These are phyloP conservation scores for Heliopora coerulea DNA, from an alignment of 92 coral and sea anemone species.

Conservation along the genomic window DNA sequence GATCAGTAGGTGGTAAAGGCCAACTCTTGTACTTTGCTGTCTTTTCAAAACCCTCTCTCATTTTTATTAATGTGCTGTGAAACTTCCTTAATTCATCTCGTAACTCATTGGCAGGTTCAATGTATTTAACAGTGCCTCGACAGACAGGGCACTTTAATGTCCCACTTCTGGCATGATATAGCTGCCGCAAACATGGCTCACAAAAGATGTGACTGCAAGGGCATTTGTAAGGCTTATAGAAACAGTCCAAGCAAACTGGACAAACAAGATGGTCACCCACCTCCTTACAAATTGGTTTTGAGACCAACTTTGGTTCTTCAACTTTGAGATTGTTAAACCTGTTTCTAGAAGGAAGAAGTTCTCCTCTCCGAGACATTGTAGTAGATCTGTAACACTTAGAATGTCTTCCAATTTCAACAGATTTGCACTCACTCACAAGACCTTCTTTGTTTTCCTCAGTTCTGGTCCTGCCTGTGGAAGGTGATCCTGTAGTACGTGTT, in stretches of 20 bases:
- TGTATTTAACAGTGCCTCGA: conserved; percentile 56
- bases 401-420: background rate
- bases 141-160: conserved; percentile 82
- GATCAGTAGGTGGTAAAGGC: conserved; percentile 65
- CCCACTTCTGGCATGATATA: conserved; percentile 60
- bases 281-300: background rate
- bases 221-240: conserved; percentile 75
- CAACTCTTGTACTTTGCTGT: conserved; percentile 62
- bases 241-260: conserved; percentile 80
- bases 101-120: conserved; percentile 66
- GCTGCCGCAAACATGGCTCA: conserved; percentile 83
- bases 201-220: conserved; percentile 89
- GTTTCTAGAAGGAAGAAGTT: background rate
- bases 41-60: conserved; percentile 10
- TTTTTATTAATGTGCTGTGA: background rate
- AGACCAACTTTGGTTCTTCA: background rate
- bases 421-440: background rate
- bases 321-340: background rate
- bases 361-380: background rate
- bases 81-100: conserved; percentile 62
- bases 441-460: background rate
- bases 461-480: too few species aligned
- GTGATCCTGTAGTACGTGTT: background rate
- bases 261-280: conserved; percentile 64
- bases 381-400: background rate